Evolutionary conservation across 2,888 invertebrate genomes (phyloP), one percentile per base, ranked within the genome.

Genomic region (Drosophila mayaguana): DNA sequence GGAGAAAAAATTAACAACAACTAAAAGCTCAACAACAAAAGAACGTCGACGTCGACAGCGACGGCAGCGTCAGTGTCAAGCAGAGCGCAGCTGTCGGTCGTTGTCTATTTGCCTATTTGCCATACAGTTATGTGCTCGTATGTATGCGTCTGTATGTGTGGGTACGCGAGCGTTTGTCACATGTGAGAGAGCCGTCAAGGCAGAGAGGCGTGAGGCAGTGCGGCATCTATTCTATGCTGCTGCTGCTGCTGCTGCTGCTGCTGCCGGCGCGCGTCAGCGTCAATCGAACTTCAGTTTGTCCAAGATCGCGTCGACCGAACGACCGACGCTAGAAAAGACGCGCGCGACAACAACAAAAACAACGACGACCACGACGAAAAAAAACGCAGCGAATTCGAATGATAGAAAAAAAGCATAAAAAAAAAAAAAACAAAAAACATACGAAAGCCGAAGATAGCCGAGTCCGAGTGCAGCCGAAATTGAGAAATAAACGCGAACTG

Each of bases 221-320:
- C 43, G 63, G 54, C 48, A 45, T 54, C 38, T 67, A 18, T 51
- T 53, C 28, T 53, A 53, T 40, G 38, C 18, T 50, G 65, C 25
- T 38, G 42, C 36, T 36, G 25, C 18, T 48, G 34, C 36, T 20
- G 45, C 42, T 45, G 63, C 51, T 56, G 74, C 20, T 56, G 56
- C 56, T 42, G 56, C 42, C 43, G 42, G 56, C 56, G 56, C 66
- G 59, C 59, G 55, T 62, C 59, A 50, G 64, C 57, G 72, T 82
- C 79, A 67, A 75, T 70, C 80, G 85, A 90, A 87, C 90, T 90
- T 88, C 83, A 88, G 87, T 88, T 88, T 88, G 90, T 88, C 90
- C 79, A 87, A 89, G 87, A 89, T 85, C 88, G 87, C 89, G 83
- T 72, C 85, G 70, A 79, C 75, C 71, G 75, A 83, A 87, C 84